Conservation (phyloP, 2,113 vertebrate genomes). For the Phalacrocorax carbo region DNA sequence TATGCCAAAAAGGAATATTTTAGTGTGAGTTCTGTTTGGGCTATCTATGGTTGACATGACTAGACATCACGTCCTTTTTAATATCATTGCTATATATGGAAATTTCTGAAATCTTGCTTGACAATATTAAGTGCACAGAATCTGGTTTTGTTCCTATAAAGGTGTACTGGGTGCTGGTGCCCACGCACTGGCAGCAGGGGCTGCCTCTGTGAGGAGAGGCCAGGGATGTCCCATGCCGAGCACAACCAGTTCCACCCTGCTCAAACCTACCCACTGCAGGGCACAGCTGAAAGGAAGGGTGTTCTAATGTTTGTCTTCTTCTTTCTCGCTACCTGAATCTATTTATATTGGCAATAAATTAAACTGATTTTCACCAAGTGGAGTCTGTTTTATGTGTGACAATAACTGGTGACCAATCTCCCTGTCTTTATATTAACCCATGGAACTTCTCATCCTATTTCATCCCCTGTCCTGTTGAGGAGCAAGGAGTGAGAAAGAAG, state of each 20-base stretch:
- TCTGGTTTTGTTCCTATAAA: background rate
- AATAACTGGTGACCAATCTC: background rate
- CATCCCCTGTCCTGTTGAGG: background rate
- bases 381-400: background rate
- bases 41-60: background rate
- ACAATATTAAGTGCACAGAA: background rate
- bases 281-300: background rate
- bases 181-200: fast-evolving
- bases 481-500: background rate
- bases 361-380: background rate
- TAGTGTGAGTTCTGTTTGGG: background rate
- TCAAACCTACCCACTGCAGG: fast-evolving
- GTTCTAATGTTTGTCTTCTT: background rate
- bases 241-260: background rate
- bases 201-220: background rate
- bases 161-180: fast-evolving
- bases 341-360: background rate
- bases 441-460: background rate
- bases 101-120: background rate
- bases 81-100: too few species aligned
- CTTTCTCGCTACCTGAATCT: background rate
- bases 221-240: fast-evolving
- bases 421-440: background rate
- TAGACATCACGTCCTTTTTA: background rate
- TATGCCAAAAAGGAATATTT: background rate